These are phyloP conservation scores for Buphagus erythrorhynchus DNA, from an alignment of 2,797 vertebrate species.

Conservation along the genomic window DNA sequence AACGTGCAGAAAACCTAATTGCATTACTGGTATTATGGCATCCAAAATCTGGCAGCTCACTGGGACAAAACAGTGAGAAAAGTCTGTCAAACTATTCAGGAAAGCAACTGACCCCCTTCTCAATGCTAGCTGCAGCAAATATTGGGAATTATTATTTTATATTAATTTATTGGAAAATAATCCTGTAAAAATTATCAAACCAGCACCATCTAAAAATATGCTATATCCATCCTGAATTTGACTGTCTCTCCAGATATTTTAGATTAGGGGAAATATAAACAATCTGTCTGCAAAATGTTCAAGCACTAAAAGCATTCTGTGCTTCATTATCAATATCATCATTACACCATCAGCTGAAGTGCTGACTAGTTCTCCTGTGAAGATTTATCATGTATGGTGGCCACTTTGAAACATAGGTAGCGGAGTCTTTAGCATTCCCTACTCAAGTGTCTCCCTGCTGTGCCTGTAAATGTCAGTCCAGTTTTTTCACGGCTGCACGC, in stretches of 20 bases:
- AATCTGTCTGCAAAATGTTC: constrained; percentile 33
- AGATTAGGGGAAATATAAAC: constrained; percentile 19
- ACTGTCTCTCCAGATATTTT: constrained; percentile 25
- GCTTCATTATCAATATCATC: constrained; percentile 76
- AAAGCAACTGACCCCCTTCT: constrained; percentile 42
- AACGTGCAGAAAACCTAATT: constrained; percentile 74
- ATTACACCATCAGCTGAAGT: constrained; percentile 73
- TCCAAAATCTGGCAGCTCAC: constrained; percentile 74
- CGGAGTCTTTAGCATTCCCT: constrained; percentile 94
- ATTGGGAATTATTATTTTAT: not conserved
- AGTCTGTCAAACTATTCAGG: constrained; percentile 40
- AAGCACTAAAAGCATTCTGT: constrained; percentile 3
- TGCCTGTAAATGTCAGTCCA: constrained; percentile 98
- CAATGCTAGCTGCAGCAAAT: not conserved
- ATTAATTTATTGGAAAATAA: not conserved
- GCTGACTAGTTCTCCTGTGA: constrained; percentile 70
- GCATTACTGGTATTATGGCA: constrained; percentile 73
- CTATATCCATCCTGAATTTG: not conserved
- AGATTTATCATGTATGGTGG: constrained; percentile 87
- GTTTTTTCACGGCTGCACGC: constrained; percentile 95
- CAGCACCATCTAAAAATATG: not conserved
- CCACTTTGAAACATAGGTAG: constrained; percentile 92
- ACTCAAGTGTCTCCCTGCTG: constrained; percentile 93
- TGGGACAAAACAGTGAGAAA: constrained; percentile 56
- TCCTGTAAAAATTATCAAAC: not conserved